Base-by-base conservation (phyloP, 1,140 invertebrate genomes). In the Bombus huntii region DNA sequence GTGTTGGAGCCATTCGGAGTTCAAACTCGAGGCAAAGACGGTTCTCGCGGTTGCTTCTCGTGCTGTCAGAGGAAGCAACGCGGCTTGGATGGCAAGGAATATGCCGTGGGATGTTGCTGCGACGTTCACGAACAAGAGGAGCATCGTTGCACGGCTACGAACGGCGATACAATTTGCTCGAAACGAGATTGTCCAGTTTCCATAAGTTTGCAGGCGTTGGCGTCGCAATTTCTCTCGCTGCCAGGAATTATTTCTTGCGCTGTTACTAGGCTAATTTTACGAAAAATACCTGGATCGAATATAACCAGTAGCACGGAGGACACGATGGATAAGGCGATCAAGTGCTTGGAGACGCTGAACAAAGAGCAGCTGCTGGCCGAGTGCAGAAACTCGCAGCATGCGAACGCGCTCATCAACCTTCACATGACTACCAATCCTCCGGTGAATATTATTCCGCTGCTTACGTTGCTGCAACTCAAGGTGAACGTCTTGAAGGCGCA, bases 341-440 rank as follows among this genome's bases (percentile, higher is more conserved):
- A 84, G 42, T 89, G 90, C 2, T 89, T 94, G 1, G 83, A 62
- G 13, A 18, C 37, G 10, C 47, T 95, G 10, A 91, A 78, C 0
- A 95, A 94, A 53, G 93, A 95, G 37, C 93, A 95, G n/a, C 59
- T 95, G 39, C 22, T 95, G 22, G 31, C 74, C 0, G 95, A 95
- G 68, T 92, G 92, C 3, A 90, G 91, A 66, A 91, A 85, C 78
- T 89, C 91, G 28, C 94, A 94, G n/a, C 92, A 95, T 66, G 85
- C 95, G 15, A 94, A 93, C 68, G 88, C 90, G 12, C 70, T 95
- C 18, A 93, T 95, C 34, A 93, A 93, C 70, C 85, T 95, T 18
- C 94, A 95, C 34, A 92, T 94, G 91, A 94, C 92, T 10, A 82
- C 93, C 0, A 93, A 93, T 89, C 91, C 91, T 0, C 92, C 93